These are phyloP conservation scores for Quiscalus mexicanus DNA, from an alignment of 2,113 vertebrate genomes.

Conservation along the genomic window DNA sequence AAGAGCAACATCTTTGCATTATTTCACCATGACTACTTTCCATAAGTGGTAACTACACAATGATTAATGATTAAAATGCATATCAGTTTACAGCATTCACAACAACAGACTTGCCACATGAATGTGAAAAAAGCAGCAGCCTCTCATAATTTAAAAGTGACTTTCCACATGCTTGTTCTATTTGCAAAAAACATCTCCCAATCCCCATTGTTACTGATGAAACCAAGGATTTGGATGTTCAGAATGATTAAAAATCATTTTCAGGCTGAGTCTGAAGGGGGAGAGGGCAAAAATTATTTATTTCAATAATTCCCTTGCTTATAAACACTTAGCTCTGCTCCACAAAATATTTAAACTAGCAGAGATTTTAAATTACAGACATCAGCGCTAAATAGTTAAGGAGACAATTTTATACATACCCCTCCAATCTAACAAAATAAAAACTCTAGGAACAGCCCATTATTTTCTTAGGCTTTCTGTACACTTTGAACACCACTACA, in stretches of 20 bases:
- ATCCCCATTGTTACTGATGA: background rate
- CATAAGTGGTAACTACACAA: background rate
- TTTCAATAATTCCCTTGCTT: background rate
- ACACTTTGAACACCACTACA: constrained; percentile 5
- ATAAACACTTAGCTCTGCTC: background rate
- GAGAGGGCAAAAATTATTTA: background rate
- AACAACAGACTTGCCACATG: background rate
- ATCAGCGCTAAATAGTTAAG: background rate
- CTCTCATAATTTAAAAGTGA: constrained; percentile 1
- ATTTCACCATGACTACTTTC: background rate
- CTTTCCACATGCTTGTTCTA: background rate
- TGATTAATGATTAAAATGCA: background rate
- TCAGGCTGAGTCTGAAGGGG: background rate
- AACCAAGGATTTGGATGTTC: background rate
- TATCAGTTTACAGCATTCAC: constrained; percentile 39
- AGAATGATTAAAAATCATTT: background rate
- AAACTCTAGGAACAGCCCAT: constrained; percentile 13
- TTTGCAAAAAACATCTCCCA: background rate
- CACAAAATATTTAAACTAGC: background rate
- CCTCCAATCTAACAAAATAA: background rate
- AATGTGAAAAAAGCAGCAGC: constrained; percentile 4
- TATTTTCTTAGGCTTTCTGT: background rate
- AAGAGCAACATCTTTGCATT: background rate
- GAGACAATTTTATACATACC: background rate
- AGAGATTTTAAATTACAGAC: background rate